Conservation (phyloP, 2,113 vertebrate genomes). For the Merops nubicus region DNA sequence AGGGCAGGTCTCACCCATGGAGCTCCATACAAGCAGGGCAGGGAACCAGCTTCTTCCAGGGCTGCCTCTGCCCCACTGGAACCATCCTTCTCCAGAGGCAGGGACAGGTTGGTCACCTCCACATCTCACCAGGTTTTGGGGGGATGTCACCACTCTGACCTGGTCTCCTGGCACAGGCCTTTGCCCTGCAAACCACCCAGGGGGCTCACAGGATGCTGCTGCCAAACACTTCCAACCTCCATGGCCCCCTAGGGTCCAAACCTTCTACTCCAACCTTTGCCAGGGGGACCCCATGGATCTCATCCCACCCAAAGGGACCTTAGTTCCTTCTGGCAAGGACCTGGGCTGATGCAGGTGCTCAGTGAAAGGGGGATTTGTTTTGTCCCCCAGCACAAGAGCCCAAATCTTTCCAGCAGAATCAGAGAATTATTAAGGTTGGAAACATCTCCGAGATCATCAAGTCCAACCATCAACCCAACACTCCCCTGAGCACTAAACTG, state of each 20-base stretch:
- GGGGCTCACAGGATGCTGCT: background rate
- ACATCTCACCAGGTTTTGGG: background rate
- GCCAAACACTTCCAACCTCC: background rate
- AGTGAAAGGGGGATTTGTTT: background rate
- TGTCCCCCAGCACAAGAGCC: background rate
- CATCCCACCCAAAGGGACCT: too few species aligned
- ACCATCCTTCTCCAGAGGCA: background rate
- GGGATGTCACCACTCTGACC: fast-evolving
- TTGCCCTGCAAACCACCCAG: background rate
- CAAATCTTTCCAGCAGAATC: background rate
- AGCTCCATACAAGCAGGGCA: background rate
- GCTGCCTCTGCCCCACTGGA: background rate
- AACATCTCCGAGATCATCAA: too few species aligned
- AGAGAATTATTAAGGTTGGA: too few species aligned
- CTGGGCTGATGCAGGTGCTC: background rate
- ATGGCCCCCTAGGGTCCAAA: background rate
- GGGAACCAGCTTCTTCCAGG: background rate
- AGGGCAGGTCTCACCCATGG: background rate
- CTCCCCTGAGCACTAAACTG: too few species aligned
- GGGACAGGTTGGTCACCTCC: background rate
- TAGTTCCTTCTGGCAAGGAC: background rate
- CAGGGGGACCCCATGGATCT: background rate
- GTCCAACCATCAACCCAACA: too few species aligned
- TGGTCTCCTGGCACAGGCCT: background rate
- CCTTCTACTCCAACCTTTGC: background rate